Percentiles rank a stretch among this genome's conserved stretches.
These are phyloP conservation scores for Mastomys coucha DNA, from an alignment of 2,113 vertebrate genomes.

Conservation along the genomic window DNA sequence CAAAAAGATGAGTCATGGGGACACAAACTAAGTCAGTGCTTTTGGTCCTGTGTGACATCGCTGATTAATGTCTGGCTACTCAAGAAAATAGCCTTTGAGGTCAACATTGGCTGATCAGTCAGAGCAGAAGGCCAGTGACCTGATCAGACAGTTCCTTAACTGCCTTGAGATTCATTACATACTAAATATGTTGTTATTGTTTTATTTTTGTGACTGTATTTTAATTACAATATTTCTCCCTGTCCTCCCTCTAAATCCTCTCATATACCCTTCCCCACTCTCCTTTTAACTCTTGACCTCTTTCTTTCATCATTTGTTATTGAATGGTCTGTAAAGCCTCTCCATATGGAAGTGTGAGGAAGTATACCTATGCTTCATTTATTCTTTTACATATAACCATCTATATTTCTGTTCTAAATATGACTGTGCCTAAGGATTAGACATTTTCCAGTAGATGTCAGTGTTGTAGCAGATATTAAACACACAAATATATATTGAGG, in stretches of 20 bases:
- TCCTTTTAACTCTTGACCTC: background rate
- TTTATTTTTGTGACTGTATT: background rate
- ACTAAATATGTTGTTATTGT: background rate
- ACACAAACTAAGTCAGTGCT: background rate
- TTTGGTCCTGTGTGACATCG: background rate
- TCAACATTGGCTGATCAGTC: background rate
- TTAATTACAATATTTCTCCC: background rate
- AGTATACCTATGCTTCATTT: background rate
- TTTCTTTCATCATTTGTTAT: background rate
- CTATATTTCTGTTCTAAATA: conserved; percentile 3
- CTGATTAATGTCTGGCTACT: background rate
- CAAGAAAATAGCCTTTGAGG: background rate
- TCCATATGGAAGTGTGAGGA: background rate
- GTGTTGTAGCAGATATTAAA: conserved; percentile 32
- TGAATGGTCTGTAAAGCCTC: background rate
- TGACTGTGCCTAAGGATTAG: background rate
- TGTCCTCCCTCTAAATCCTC: background rate
- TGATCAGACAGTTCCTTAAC: background rate
- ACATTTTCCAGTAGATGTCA: background rate
- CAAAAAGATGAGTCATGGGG: background rate
- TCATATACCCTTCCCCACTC: too few species aligned
- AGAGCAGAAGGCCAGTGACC: background rate
- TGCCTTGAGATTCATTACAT: background rate
- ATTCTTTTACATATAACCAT: background rate
- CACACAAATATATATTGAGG: background rate